A percentile compares a stretch with the other conserved stretches of the same genome.
Conservation (phyloP, 2,113 vertebrate genomes). For the Equus przewalskii region DNA sequence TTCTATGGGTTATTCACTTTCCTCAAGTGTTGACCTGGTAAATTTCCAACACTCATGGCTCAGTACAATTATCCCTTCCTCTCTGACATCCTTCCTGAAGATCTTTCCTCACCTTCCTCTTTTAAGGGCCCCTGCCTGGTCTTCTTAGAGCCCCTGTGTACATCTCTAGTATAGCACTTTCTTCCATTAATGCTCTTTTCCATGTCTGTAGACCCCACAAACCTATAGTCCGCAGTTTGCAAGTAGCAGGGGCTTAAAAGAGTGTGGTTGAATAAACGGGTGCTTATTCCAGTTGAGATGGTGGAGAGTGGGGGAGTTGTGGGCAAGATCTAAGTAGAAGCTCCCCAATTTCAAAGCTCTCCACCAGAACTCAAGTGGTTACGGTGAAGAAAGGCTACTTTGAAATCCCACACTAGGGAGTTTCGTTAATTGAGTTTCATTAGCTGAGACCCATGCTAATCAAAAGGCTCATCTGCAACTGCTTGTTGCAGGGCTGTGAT, state of each 20-base stretch:
- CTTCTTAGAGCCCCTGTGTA: background rate
- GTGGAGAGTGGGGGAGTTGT: fast-evolving
- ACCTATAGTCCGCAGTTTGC: fast-evolving
- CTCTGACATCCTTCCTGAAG: background rate
- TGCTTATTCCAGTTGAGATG: background rate
- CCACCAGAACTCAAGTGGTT: background rate
- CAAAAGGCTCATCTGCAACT: too few relatives aligned
- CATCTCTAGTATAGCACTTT: fast-evolving
- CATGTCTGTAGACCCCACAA: background rate
- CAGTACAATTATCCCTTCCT: background rate
- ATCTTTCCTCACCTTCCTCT: fast-evolving
- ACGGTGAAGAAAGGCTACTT: background rate
- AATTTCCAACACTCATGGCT: background rate
- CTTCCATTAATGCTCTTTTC: background rate
- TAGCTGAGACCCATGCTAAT: background rate
- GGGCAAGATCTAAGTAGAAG: background rate
- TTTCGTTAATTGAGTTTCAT: background rate
- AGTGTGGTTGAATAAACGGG: background rate
- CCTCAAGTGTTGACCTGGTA: background rate
- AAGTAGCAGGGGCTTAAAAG: background rate
- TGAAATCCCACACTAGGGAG: background rate
- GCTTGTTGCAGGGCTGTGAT: too few relatives aligned
- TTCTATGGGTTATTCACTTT: background rate
- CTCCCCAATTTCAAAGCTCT: background rate
- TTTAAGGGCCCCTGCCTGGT: background rate